Evolutionary conservation across 1,140 invertebrate species (phyloP).

Genomic region (Himalopsyche phryganea): DNA sequence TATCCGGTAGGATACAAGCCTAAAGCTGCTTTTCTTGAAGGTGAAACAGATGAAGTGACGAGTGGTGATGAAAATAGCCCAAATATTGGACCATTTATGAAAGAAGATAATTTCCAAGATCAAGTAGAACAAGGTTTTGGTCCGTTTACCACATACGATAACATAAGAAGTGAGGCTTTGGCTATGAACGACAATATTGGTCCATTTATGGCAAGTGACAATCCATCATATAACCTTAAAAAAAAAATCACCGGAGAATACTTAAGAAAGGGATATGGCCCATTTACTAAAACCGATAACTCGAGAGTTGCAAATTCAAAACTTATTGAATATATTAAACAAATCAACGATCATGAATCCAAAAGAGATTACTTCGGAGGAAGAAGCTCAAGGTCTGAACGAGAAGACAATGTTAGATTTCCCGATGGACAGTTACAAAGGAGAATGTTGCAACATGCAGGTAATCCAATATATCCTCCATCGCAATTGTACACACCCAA

Average conservation of each 20-base stretch:
- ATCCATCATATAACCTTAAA: slow-evolving; percentile 42
- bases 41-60: slow-evolving; percentile 46
- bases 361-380: slow-evolving; percentile 55
- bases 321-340: slow-evolving; percentile 61
- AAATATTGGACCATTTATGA: slow-evolving; percentile 50
- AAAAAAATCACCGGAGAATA: slow-evolving; percentile 47
- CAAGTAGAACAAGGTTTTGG: slow-evolving; percentile 41
- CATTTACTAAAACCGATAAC: slow-evolving; percentile 58
- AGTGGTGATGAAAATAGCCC: slow-evolving; percentile 38
- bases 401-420: slow-evolving; percentile 43
- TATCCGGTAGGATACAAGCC: slow-evolving; percentile 65
- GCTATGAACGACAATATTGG: slow-evolving; percentile 37
- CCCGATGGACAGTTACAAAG: slow-evolving; percentile 59
- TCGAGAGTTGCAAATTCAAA: slow-evolving; percentile 54
- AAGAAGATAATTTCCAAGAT: slow-evolving; percentile 50
- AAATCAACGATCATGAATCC: slow-evolving; percentile 60
- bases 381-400: slow-evolving; percentile 50
- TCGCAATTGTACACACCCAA: slow-evolving; percentile 59
- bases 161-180: slow-evolving; percentile 43
- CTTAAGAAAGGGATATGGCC: slow-evolving; percentile 49
- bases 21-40: slow-evolving; percentile 55
- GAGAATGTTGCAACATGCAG: slow-evolving; percentile 64
- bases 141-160: slow-evolving; percentile 51
- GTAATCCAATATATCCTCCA: slow-evolving; percentile 59
- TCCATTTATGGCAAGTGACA: slow-evolving; percentile 43